Evolutionary conservation across 2,888 invertebrate species (phyloP), one percentile per base, ranked within the genome.

Genomic region (Plagodis dolabraria): DNA sequence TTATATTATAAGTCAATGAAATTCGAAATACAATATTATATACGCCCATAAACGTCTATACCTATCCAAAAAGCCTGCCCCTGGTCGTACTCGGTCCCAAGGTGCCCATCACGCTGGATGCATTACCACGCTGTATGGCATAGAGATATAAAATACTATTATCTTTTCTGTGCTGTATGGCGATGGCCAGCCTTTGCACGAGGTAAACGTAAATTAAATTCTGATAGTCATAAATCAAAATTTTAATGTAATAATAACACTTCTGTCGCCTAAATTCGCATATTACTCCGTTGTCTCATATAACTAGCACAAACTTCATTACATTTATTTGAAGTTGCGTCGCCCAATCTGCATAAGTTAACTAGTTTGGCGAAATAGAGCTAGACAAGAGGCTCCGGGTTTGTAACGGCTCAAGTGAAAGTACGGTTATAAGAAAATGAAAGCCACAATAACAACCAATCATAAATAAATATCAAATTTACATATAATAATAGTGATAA

Each of bases 271-370:
- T 47, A 57, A 57, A 53, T 46, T 53, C 34, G 44, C 52, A 8
- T 22, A 22, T 33, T 45, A 50, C 48, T 51, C 42, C 53, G 53
- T 61, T 57, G 40, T 57, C 50, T 45, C 35, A 46, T 33, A 53
- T 57, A 56, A 44, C 60, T 50, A 44, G 43, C 47, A 40, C 54
- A 35, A 63, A 64, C 57, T 63, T 61, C 53, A 54, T n/a, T 45
- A 51, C 58, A 64, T 61, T 58, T 58, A 63, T 59, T 58, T 55
- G 53, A 57, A 65, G 70, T 65, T 54, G 53, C 48, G 33, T 40
- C 45, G 45, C n/a, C 34, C 52, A 67, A 74, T 74, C 65, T 75
- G 60, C 72, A 74, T 72, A 71, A 63, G 62, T 67, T 67, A 69
- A 72, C 69, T 66, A 71, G 68, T 71, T 67, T 40, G 49, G 44